A percentile compares a stretch with the other conserved stretches of the same genome.
These are phyloP conservation scores for Leucophenga montana DNA, from an alignment of 2,888 invertebrate genomes.

Conservation along the genomic window DNA sequence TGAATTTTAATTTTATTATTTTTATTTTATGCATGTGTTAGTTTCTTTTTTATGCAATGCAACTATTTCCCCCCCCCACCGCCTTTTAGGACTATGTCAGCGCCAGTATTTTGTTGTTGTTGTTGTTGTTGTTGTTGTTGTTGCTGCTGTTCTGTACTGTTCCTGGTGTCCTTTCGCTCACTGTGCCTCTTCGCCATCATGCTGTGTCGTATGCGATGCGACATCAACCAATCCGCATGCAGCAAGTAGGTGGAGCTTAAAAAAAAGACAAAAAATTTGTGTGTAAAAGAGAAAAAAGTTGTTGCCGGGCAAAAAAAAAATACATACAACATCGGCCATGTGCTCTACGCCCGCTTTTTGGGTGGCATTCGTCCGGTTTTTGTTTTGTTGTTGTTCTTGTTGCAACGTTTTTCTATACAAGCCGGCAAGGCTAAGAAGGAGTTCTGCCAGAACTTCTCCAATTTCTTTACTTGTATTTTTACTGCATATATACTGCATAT, in stretches of 20 bases:
- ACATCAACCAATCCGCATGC: constrained; percentile 64
- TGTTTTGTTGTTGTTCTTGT: constrained; percentile 49
- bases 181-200: constrained; percentile 38
- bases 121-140: constrained; percentile 12
- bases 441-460: constrained; percentile 11
- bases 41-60: background rate
- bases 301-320: constrained; percentile 20
- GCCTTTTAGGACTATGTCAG: constrained; percentile 9
- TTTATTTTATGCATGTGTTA: constrained; percentile 1
- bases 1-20: background rate
- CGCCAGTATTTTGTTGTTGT: constrained; percentile 10
- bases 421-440: constrained; percentile 5
- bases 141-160: too few relatives aligned
- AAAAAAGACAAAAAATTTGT: constrained; percentile 67
- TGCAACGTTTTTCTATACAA: constrained; percentile 67
- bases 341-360: constrained; percentile 12
- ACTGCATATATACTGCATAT: too few relatives aligned
- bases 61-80: background rate
- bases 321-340: background rate
- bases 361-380: constrained; percentile 37
- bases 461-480: constrained; percentile 36
- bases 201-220: constrained; percentile 30
- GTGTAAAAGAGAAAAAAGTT: constrained; percentile 40
- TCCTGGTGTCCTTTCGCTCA: constrained; percentile 36
- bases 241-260: constrained; percentile 71